A percentile compares a stretch with the other conserved stretches of the same genome.
These are phyloP conservation scores for Tetheella fluctuosa DNA, from an alignment of 2,888 invertebrate species.

Conservation along the genomic window DNA sequence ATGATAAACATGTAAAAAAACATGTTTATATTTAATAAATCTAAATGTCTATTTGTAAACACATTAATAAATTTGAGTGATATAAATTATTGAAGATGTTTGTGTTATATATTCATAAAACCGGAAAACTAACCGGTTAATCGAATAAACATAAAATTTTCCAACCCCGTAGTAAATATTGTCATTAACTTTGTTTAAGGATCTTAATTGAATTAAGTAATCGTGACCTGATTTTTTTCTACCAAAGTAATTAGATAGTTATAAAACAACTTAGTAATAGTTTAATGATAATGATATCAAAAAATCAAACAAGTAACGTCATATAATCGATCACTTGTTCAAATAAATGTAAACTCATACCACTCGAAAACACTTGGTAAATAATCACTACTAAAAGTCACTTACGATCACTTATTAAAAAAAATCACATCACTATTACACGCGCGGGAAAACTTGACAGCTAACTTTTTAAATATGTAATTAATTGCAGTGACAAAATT, in stretches of 20 bases:
- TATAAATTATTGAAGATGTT: background rate
- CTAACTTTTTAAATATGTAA: constrained; percentile 25
- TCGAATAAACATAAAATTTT: background rate
- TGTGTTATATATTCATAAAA: background rate
- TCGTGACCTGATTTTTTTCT: no score
- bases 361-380: constrained; percentile 35
- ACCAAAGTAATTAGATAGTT: no score
- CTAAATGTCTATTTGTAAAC: background rate
- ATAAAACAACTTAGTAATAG: background rate
- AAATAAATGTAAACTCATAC: constrained; percentile 67
- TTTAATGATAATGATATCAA: constrained; percentile 26
- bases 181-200: background rate
- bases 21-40: no score
- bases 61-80: background rate
- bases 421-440: constrained; percentile 45
- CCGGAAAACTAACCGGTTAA: no score
- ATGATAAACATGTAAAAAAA: no score
- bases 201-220: no score
- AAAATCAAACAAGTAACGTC: constrained; percentile 38
- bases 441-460: constrained; percentile 35
- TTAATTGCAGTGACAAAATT: constrained; percentile 20
- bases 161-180: background rate
- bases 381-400: constrained; percentile 25
- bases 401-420: constrained; percentile 3
- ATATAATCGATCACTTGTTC: constrained; percentile 55